Evolutionary conservation across 1,140 invertebrate genomes (phyloP), one percentile per base, ranked within the genome.

Genomic region (Bursaphelenchus mucronatus): DNA sequence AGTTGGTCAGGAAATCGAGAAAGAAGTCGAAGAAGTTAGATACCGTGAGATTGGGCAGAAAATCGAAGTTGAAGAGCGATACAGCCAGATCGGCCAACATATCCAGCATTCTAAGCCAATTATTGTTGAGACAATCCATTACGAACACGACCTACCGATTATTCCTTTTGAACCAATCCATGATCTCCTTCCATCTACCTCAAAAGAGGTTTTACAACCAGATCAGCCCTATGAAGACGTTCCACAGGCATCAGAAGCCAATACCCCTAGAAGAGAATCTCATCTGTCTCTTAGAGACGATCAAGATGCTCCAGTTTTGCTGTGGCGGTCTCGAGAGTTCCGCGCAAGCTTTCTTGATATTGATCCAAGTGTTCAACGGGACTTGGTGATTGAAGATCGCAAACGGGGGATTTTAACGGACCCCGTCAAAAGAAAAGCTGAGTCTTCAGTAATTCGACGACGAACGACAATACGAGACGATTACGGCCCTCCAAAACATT

Each of bases 281-380:
- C 30, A 30, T 5, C 5, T 30, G 30, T 30, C 30, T 5, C 30
- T 30, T 9, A 45, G 57, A n/a, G 11, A 44, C 41, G 13, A 59
- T 13, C 40, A 44, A 59, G 40, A 13, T 50, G 57, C 13, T 15
- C 13, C 41, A 30, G 30, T 30, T 30, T 30, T 59, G 57, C 40
- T 59, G 2, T 59, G 57, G 57, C 11, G 40, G 19, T 11, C 13
- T 5, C 15, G 11, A 13, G 57, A 59, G 30, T 59, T 59, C 41
- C 57, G 57, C 13, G 57, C 57, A 1, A 44, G 40, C 11, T 39
- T 59, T 4, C 52, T 30, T 1, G 30, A 30, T 1, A 30, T 30
- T 5, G 30, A 30, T 30, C 30, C 30, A 3, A 30, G 30, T 30
- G 30, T 5, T 30, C 30, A 30, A 30, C 30, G 30, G 5, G 30